Evolutionary conservation across 23 tunicate genomes (phyloP).

Genomic region (Clavelina lepadiformis): DNA sequence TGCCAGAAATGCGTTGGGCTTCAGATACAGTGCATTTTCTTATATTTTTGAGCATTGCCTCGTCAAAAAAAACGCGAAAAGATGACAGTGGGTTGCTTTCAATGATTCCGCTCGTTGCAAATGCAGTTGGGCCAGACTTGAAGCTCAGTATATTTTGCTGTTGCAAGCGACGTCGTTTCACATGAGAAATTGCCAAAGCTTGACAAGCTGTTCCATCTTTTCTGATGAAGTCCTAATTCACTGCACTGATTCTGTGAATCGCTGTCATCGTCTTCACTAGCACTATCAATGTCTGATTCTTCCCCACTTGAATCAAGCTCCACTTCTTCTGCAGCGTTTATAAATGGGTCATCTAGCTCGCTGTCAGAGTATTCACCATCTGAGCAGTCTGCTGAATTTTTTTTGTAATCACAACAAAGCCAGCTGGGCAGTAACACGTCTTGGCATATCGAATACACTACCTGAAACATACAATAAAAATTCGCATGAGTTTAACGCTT

Average conservation of each 20-base stretch:
- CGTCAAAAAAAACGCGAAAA: constrained; percentile 2
- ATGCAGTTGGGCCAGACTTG: no score
- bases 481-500: no score
- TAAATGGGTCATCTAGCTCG: not conserved
- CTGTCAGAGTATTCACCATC: no score
- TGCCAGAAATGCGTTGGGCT: not conserved
- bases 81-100: constrained; percentile 11
- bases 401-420: no score
- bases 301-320: constrained; percentile 3
- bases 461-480: no score
- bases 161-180: constrained; percentile 5
- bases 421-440: no score
- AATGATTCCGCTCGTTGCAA: constrained; percentile 1
- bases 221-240: constrained; percentile 9
- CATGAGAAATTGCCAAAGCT: constrained; percentile 2
- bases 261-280: constrained; percentile 6
- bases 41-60: constrained; percentile 7
- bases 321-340: not conserved
- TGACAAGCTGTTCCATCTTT: constrained; percentile 7
- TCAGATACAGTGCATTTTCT: constrained; percentile 9
- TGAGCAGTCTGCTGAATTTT: constrained; percentile 4
- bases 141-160: constrained; percentile 16
- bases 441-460: no score
- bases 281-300: constrained; percentile 5
- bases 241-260: constrained; percentile 7